These are phyloP conservation scores for Ochotona curzoniae DNA, from an alignment of 2,113 vertebrate genomes.

Conservation along the genomic window DNA sequence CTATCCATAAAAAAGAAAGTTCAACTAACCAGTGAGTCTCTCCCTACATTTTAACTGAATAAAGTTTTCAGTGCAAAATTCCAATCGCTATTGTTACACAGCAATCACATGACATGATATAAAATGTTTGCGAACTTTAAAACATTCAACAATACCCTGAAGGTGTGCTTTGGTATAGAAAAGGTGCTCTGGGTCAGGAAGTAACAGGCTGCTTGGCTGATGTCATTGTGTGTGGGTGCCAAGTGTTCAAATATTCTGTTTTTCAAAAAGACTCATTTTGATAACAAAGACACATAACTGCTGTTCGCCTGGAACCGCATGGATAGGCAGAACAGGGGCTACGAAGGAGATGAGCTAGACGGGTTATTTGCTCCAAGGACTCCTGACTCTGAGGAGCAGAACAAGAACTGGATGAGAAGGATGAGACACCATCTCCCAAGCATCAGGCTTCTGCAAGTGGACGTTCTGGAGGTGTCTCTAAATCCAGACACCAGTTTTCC, in stretches of 20 bases:
- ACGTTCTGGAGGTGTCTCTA: neutral
- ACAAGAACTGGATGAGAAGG: rapidly evolving
- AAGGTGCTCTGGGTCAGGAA: constrained; percentile 5
- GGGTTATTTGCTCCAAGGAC: neutral
- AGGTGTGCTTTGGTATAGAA: constrained; percentile 33
- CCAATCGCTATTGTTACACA: constrained; percentile 33
- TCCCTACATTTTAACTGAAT: constrained; percentile 9
- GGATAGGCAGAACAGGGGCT: neutral
- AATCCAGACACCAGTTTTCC: neutral
- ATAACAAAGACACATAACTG: neutral
- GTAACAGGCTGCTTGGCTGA: neutral
- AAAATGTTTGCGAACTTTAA: constrained; percentile 35
- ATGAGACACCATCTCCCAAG: neutral
- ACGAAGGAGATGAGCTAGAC: too few species aligned
- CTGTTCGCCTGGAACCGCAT: rapidly evolving
- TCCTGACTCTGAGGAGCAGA: neutral
- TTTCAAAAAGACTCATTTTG: neutral
- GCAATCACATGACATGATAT: constrained; percentile 33
- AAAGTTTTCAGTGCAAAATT: constrained; percentile 72
- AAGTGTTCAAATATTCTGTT: neutral
- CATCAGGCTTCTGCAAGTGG: neutral
- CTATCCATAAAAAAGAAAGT: neutral
- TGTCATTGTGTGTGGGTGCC: neutral
- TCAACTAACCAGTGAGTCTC: neutral
- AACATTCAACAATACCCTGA: neutral